phyloP scores from a whole-genome alignment of 30 jellyfish, hydroid and myxozoan genomes.

The Cassiopea andromeda region DNA sequence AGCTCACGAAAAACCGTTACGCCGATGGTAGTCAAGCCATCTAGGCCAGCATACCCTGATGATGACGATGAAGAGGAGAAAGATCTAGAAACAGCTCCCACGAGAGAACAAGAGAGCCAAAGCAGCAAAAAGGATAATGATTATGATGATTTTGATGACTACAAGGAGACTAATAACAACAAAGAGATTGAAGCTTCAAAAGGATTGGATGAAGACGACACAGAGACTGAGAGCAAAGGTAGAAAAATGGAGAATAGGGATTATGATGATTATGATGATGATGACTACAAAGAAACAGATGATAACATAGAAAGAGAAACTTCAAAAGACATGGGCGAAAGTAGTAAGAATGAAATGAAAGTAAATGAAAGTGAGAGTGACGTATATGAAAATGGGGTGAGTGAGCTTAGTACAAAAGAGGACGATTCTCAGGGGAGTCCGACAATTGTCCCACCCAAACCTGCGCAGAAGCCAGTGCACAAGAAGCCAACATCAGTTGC shows the following conservation, averaged over 20 bases:
- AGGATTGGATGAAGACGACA: too few species aligned
- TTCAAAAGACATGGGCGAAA: too few species aligned
- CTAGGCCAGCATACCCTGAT: conserved; percentile 21
- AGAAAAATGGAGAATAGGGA: too few species aligned
- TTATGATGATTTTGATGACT: too few species aligned
- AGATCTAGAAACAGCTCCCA: conserved; percentile 13
- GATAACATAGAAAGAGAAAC: conserved; percentile 14
- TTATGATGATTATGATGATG: conserved; percentile 27
- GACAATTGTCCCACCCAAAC: conserved; percentile 29
- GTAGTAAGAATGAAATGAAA: conserved; percentile 37
- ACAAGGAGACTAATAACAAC: too few species aligned
- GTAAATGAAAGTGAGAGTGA: background rate
- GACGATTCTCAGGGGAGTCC: background rate
- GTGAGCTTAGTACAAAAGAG: background rate
- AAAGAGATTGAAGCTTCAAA: too few species aligned
- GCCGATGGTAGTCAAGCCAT: conserved; percentile 44
- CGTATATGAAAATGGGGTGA: conserved; percentile 47
- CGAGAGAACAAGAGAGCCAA: conserved; percentile 13
- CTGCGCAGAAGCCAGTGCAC: conserved; percentile 13
- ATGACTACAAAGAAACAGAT: background rate
- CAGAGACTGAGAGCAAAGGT: background rate
- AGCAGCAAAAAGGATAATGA: background rate
- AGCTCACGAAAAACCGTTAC: conserved; percentile 42
- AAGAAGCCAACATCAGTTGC: conserved; percentile 27
- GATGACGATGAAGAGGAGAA: conserved; percentile 34